Percentiles rank a stretch among this genome's conserved stretches.
Conservation (phyloP, 2,888 invertebrate species). For the Sphinx pinastri region DNA sequence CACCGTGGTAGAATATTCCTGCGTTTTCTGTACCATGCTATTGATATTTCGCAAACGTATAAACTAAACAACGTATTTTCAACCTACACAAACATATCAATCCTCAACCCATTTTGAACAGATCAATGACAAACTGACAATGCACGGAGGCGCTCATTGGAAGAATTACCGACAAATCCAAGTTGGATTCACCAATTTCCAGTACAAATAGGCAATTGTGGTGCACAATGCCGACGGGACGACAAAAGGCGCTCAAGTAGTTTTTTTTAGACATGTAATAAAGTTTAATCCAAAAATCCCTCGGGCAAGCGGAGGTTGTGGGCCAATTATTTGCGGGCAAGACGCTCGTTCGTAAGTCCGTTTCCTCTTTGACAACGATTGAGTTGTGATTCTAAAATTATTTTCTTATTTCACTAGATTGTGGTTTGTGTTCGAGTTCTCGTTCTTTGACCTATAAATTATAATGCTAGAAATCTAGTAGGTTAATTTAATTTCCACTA, state of each 20-base stretch:
- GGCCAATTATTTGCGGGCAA: slow-evolving; percentile 70
- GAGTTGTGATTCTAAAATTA: slow-evolving; percentile 32
- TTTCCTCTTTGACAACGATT: slow-evolving; percentile 35
- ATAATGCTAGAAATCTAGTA: background rate
- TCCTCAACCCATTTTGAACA: slow-evolving; percentile 22
- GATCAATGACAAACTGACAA: slow-evolving; percentile 23
- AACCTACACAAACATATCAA: background rate
- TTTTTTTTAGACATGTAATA: slow-evolving; percentile 55
- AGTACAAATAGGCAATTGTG: slow-evolving; percentile 46
- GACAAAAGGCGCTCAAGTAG: slow-evolving; percentile 52
- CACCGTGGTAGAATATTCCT: no score
- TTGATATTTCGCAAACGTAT: background rate
- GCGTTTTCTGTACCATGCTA: no score
- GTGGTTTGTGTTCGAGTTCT: background rate
- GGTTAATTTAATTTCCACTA: no score
- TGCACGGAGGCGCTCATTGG: slow-evolving; percentile 31
- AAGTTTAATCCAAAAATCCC: slow-evolving; percentile 74
- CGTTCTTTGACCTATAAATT: background rate
- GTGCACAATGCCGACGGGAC: slow-evolving; percentile 47
- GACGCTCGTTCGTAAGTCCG: slow-evolving; percentile 42
- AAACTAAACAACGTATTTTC: background rate
- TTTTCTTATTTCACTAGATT: background rate
- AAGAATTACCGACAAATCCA: slow-evolving; percentile 43
- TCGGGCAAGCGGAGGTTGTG: slow-evolving; percentile 61
- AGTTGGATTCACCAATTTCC: slow-evolving; percentile 36